Evolutionary conservation across 2,113 vertebrate genomes (phyloP).

Genomic region (Ancistrus triradiatus): DNA sequence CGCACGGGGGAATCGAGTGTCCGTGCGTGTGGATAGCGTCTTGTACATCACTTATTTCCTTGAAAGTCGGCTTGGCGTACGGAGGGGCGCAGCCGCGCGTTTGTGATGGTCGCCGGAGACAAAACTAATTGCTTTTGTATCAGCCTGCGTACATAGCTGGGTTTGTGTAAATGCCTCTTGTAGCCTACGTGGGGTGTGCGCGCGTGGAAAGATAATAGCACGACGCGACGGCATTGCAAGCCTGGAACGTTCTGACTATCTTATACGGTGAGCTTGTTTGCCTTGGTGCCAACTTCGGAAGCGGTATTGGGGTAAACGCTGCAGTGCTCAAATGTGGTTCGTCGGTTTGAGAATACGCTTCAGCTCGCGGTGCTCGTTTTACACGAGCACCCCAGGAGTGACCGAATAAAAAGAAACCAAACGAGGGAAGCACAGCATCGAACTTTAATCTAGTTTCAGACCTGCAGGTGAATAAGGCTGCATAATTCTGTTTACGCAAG

Average conservation of each 20-base stretch:
- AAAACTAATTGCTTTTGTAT: slow-evolving; percentile 69
- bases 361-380: slow-evolving; percentile 50
- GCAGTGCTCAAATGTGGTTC: slow-evolving; percentile 57
- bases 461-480: neutral
- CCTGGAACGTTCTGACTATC: slow-evolving; percentile 50
- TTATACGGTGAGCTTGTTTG: slow-evolving; percentile 43
- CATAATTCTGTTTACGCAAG: neutral
- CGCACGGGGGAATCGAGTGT: neutral
- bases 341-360: slow-evolving; percentile 55
- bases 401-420: slow-evolving; percentile 39
- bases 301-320: slow-evolving; percentile 50
- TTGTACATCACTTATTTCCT: slow-evolving; percentile 31
- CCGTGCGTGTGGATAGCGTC: slow-evolving; percentile 38
- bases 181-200: slow-evolving; percentile 46
- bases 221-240: slow-evolving; percentile 46
- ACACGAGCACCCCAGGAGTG: slow-evolving; percentile 40
- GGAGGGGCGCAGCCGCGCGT: slow-evolving; percentile 51
- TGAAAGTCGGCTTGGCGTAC: slow-evolving; percentile 1
- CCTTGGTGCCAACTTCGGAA: slow-evolving; percentile 60
- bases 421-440: neutral
- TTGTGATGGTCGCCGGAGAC: slow-evolving; percentile 56
- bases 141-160: slow-evolving; percentile 57
- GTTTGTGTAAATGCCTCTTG: slow-evolving; percentile 60
- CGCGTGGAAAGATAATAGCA: slow-evolving; percentile 39
- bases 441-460: neutral